Evolutionary conservation across 2,797 vertebrate genomes (phyloP).

Genomic region (Catamblyrhynchus diadema): DNA sequence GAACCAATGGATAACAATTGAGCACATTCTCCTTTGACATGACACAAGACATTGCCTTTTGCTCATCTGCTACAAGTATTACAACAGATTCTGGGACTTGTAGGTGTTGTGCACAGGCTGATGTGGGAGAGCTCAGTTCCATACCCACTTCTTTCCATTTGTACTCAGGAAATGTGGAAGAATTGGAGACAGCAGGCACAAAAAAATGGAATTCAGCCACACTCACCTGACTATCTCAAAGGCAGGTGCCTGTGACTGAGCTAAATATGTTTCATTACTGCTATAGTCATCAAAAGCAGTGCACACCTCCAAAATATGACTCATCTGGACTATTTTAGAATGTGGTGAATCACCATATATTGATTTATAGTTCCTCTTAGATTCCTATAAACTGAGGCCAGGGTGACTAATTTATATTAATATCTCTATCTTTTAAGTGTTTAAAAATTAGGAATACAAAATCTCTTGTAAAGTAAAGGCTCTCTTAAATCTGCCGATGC

Average conservation of each 20-base stretch:
- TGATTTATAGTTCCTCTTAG: background rate
- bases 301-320: background rate
- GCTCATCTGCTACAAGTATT: background rate
- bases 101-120: rapidly evolving
- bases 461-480: background rate
- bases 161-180: background rate
- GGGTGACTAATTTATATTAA: background rate
- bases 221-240: background rate
- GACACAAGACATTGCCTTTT: background rate
- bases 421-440: background rate
- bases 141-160: background rate
- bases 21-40: background rate
- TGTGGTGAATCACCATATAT: background rate
- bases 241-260: background rate
- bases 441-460: background rate
- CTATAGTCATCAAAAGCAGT: background rate
- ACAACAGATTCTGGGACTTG: background rate
- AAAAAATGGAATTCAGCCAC: background rate
- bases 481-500: background rate
- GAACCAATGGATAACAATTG: background rate
- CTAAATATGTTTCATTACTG: background rate
- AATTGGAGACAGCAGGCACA: background rate
- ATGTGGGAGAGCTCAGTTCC: background rate
- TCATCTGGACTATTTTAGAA: background rate
- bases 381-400: background rate